Conservation (phyloP, 2,888 invertebrate genomes). For the Chalcis sispes region DNA sequence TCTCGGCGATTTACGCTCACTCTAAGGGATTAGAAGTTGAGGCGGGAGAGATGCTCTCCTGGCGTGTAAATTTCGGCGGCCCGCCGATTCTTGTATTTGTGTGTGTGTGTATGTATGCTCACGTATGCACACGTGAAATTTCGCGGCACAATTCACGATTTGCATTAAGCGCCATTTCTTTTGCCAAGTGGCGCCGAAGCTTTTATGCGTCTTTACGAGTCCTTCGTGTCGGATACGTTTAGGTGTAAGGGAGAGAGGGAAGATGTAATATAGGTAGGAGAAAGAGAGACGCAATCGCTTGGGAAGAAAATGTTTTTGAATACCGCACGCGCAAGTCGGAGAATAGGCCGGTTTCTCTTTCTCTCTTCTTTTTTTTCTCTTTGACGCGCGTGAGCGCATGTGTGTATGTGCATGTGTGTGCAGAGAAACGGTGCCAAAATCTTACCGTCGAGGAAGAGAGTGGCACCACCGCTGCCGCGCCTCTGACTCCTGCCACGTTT, state of each 20-base stretch:
- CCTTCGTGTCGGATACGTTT: slow-evolving; percentile 59
- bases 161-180: slow-evolving; percentile 44
- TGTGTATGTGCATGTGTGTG: slow-evolving; percentile 41
- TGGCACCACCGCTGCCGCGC: background rate
- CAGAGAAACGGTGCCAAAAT: slow-evolving; percentile 69
- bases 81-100: too few relatives aligned
- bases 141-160: slow-evolving; percentile 40
- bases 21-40: slow-evolving; percentile 30
- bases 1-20: slow-evolving; percentile 1
- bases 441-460: too few relatives aligned
- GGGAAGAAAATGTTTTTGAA: slow-evolving; percentile 70
- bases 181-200: slow-evolving; percentile 46
- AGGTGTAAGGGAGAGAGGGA: background rate
- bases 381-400: slow-evolving; percentile 37
- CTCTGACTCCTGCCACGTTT: background rate
- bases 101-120: too few relatives aligned
- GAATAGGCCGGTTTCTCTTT: too few relatives aligned
- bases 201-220: slow-evolving; percentile 56
- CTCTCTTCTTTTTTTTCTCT: too few relatives aligned
- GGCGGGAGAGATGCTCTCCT: too few relatives aligned
- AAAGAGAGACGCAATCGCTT: slow-evolving; percentile 47
- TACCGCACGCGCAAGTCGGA: slow-evolving; percentile 63
- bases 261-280: too few relatives aligned
- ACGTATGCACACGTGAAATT: background rate
- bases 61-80: background rate